Evolutionary conservation across 2,888 invertebrate genomes (phyloP), one percentile per base, ranked within the genome.

Genomic region (Nebria brevicollis): DNA sequence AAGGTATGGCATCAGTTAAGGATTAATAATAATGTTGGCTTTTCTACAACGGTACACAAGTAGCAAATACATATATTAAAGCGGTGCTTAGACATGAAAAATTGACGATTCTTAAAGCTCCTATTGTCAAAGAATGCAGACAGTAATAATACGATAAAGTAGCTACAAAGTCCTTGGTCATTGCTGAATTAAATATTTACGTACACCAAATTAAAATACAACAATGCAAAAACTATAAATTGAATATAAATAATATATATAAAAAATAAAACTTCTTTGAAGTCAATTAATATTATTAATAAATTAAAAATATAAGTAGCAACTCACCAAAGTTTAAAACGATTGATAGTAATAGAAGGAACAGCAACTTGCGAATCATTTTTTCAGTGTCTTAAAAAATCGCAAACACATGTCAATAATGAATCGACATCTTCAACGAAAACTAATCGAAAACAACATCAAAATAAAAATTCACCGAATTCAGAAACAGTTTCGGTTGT

Each of bases 301-400:
- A 74, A 74, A 20, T 15, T 1, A 1, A 7, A 54, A 43, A 15
- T 11, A 75, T 43, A 75, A 64, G 20, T n/a, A n/a, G 10, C 20
- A 8, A 75, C 80, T 80, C 75, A 80, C 80, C 80, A 54, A 54
- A 70, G 72, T 75, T 80, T 41, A 80, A 72, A 70, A 75, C 65
- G 65, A 80, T 2, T 70, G 75, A 80, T 75, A 80, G 70, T 20
- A 80, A n/a, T 68, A 80, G 42, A 41, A 80, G 66, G 64, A 80
- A 68, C 26, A 80, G 34, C 70, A 80, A 70, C 75, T 75, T 75
- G 54, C 75, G 80, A 64, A 75, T 20, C 80, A 80, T 80, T 80
- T 75, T 80, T 75, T 34, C 66, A 15, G 41, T 75, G 54, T 75
- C 20, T 70, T 70, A 26, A 70, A 25, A 10, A 70, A 25, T 25